Conservation (phyloP, 2,888 invertebrate genomes). For the Calameuta pallipes region DNA sequence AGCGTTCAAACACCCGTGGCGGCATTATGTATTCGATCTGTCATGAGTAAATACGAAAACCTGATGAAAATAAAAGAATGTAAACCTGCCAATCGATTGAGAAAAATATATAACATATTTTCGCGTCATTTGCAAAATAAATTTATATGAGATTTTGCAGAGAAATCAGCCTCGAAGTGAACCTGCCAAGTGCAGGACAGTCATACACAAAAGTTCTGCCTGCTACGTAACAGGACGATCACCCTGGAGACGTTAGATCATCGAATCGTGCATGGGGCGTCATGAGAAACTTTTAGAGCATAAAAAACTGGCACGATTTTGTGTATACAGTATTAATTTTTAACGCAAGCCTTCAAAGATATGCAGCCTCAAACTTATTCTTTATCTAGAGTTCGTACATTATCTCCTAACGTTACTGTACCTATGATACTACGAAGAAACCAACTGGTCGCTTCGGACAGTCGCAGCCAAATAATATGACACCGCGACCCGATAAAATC, state of each 20-base stretch:
- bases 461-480: constrained; percentile 5
- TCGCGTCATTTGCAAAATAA: constrained; percentile 24
- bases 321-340: constrained; percentile 36
- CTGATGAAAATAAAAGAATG: constrained; percentile 30
- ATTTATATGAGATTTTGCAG: constrained; percentile 33
- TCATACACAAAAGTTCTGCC: constrained; percentile 27
- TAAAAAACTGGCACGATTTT: constrained; percentile 51
- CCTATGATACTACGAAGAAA: constrained; percentile 2
- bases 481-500: background rate
- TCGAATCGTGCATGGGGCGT: constrained; percentile 55
- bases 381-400: background rate
- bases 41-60: constrained; percentile 33
- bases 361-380: constrained; percentile 22
- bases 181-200: constrained; percentile 45
- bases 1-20: constrained; percentile 51
- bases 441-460: constrained; percentile 7
- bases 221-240: constrained; percentile 3
- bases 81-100: constrained; percentile 15
- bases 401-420: background rate
- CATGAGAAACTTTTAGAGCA: constrained; percentile 48
- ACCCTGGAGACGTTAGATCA: constrained; percentile 37
- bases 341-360: constrained; percentile 32
- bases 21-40: constrained; percentile 38
- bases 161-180: constrained; percentile 37
- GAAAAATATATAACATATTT: constrained; percentile 30